A percentile compares a stretch with the other conserved stretches of the same genome.
phyloP scores from a whole-genome alignment of 35 echinoderm and acorn worm genomes.

The Hemicentrotus pulcherrimus region DNA sequence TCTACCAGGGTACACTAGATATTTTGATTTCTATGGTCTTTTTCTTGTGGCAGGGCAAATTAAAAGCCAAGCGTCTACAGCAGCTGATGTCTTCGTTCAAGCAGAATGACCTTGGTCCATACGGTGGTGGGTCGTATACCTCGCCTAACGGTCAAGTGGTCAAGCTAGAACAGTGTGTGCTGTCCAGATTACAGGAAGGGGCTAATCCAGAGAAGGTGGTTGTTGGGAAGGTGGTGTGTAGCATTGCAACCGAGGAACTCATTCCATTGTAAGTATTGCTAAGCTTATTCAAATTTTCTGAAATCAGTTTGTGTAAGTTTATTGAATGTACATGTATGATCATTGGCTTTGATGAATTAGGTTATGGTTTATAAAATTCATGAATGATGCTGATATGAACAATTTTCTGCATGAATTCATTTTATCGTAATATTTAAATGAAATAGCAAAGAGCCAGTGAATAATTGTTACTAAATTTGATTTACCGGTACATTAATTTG shows the following conservation, averaged over 20 bases:
- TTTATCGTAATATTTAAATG: no score
- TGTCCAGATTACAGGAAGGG: conserved; percentile 67
- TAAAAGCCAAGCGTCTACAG: conserved; percentile 91
- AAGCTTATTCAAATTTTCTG: not conserved
- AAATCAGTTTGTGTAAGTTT: no score
- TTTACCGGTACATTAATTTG: no score
- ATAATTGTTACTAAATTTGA: no score
- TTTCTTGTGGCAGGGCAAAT: conserved; percentile 64
- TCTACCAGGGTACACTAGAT: not conserved
- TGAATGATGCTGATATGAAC: no score
- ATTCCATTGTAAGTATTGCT: conserved; percentile 93
- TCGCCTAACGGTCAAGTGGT: conserved; percentile 80
- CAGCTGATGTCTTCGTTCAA: conserved; percentile 81
- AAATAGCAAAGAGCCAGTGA: no score
- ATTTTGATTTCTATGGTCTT: not conserved
- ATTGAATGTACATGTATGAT: no score
- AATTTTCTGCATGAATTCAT: no score
- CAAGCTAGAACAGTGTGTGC: conserved; percentile 63
- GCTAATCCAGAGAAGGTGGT: conserved; percentile 88
- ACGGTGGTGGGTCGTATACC: conserved; percentile 83
- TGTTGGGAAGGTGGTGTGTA: conserved; percentile 96
- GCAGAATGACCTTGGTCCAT: conserved; percentile 83
- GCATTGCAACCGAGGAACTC: conserved; percentile 79
- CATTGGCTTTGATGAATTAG: no score
- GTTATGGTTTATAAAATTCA: no score